phyloP scores from a whole-genome alignment of 2,888 invertebrate species.

The Stenodera caucasica region DNA sequence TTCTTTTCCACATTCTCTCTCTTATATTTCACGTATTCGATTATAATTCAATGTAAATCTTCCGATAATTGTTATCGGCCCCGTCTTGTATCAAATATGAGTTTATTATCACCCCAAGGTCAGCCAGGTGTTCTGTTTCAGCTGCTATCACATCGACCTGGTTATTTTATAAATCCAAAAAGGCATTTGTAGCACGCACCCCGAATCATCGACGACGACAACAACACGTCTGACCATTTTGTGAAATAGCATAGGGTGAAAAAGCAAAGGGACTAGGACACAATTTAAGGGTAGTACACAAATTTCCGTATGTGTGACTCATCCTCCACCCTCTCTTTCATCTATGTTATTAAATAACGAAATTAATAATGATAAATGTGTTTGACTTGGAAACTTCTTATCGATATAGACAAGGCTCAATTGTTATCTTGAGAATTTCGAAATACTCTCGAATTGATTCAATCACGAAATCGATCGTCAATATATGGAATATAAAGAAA shows the following conservation, averaged over 20 bases:
- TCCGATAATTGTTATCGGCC: not conserved
- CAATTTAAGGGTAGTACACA: no score
- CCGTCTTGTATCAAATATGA: not conserved
- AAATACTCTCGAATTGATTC: not conserved
- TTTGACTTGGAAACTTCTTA: not conserved
- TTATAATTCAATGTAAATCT: not conserved
- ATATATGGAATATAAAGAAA: no score
- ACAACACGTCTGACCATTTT: conserved; percentile 1
- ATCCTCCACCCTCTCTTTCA: not conserved
- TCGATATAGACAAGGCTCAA: not conserved
- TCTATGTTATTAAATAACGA: not conserved
- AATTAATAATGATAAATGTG: not conserved
- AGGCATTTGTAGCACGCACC: not conserved
- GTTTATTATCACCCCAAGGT: not conserved
- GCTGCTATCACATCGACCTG: conserved; percentile 1
- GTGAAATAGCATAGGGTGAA: not conserved
- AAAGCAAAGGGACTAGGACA: not conserved
- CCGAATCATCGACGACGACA: not conserved
- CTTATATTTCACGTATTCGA: no score
- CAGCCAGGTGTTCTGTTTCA: not conserved
- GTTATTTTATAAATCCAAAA: not conserved
- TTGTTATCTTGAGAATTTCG: not conserved
- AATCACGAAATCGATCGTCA: conserved; percentile 1
- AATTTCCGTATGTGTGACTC: no score
- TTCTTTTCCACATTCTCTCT: not conserved